Percentiles rank a stretch among this genome's conserved stretches.
These are phyloP conservation scores for Panulirus ornatus DNA, from an alignment of 1,140 invertebrate species.

Conservation along the genomic window DNA sequence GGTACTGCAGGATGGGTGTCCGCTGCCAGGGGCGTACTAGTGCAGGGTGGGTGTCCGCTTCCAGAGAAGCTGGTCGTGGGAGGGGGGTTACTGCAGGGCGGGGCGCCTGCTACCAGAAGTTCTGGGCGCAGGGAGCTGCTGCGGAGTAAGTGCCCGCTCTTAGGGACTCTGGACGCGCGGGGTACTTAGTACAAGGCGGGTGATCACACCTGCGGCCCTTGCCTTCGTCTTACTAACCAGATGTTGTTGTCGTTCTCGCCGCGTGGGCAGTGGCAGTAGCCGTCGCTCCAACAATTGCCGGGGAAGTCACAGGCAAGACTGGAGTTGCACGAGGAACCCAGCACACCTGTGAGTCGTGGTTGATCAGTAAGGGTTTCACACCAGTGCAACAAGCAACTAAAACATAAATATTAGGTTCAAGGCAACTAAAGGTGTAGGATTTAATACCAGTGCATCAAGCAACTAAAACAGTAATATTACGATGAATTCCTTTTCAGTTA, in stretches of 20 bases:
- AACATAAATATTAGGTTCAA: too few species aligned
- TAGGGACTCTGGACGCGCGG: too few species aligned
- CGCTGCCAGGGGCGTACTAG: too few species aligned
- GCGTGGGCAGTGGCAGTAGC: conserved; percentile 51
- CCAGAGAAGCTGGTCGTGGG: background rate
- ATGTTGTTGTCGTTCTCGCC: conserved; percentile 49
- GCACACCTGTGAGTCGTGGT: conserved; percentile 33
- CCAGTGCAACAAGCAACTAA: too few species aligned
- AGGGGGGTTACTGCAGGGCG: background rate
- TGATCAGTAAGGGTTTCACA: too few species aligned
- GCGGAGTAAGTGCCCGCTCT: background rate
- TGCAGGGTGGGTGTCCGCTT: background rate
- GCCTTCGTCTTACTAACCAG: conserved; percentile 29
- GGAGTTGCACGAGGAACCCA: conserved; percentile 56
- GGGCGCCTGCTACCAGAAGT: background rate
- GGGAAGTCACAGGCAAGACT: conserved; percentile 34
- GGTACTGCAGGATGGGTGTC: too few species aligned
- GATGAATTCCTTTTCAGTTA: too few species aligned
- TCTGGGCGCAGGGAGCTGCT: too few species aligned
- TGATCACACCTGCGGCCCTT: too few species aligned
- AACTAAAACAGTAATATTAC: too few species aligned
- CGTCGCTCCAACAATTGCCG: conserved; percentile 45
- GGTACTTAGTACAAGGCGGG: background rate
- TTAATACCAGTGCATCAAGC: too few species aligned
- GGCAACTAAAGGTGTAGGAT: too few species aligned